A percentile compares a stretch with the other conserved stretches of the same genome.
Conservation (phyloP, 2,113 vertebrate genomes). For the Cardinalis cardinalis region DNA sequence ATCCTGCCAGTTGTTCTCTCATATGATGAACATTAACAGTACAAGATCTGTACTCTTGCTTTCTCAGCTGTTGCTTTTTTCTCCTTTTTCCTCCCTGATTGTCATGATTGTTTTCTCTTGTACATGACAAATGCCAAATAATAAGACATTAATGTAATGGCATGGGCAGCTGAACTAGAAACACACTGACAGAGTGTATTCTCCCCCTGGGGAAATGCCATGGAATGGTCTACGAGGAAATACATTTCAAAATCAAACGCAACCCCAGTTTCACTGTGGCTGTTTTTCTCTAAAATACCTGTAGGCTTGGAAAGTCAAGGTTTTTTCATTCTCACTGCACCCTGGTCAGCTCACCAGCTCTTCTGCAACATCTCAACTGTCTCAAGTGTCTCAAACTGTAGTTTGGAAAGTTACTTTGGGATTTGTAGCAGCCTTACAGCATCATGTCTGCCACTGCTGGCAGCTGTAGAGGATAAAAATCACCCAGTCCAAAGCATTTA, state of each 20-base stretch:
- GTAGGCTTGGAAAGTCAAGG: background rate
- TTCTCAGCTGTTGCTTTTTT: background rate
- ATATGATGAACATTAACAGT: background rate
- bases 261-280: background rate
- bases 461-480: conserved; percentile 5
- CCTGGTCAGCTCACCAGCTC: background rate
- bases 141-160: background rate
- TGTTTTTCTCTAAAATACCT: background rate
- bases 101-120: background rate
- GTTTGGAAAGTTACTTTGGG: background rate
- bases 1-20: background rate
- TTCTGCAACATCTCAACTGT: background rate
- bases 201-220: conserved; percentile 20
- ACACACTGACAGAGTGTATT: background rate
- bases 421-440: background rate
- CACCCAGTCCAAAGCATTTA: conserved; percentile 8
- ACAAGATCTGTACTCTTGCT: background rate
- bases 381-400: background rate
- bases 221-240: background rate
- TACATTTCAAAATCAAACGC: background rate
- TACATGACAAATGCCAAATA: background rate
- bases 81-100: background rate
- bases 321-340: background rate
- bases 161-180: background rate
- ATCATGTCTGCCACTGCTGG: background rate